Conservation (phyloP, 2,113 vertebrate genomes). For the Eidolon helvum region DNA sequence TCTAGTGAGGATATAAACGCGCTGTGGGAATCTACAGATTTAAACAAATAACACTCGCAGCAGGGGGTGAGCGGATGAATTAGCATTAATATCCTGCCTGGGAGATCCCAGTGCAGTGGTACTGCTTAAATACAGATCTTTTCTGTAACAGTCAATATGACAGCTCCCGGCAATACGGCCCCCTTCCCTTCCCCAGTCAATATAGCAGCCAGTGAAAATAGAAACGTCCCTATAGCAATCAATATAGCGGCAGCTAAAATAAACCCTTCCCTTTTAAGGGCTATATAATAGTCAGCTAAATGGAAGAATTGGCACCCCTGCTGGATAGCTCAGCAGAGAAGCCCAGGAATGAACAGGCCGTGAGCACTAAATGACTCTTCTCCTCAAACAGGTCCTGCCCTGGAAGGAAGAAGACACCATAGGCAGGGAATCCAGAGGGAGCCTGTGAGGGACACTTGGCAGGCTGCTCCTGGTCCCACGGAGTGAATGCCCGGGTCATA, state of each 20-base stretch:
- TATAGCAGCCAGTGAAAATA: constrained; percentile 85
- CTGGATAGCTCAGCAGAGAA: constrained; percentile 75
- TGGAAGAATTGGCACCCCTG: constrained; percentile 85
- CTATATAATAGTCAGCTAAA: constrained; percentile 85
- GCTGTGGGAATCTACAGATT: constrained; percentile 98
- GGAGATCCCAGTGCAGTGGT: constrained; percentile 89
- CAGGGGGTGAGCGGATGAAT: constrained; percentile 98
- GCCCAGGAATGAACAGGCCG: constrained; percentile 60
- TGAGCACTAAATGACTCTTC: background rate
- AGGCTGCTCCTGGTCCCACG: background rate
- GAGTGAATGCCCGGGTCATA: background rate
- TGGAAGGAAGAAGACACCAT: background rate
- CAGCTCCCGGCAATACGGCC: constrained; percentile 84
- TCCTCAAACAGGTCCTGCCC: background rate
- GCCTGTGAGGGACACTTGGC: background rate
- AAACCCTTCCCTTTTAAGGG: constrained; percentile 88
- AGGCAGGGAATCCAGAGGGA: background rate
- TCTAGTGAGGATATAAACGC: constrained; percentile 98
- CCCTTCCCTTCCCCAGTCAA: constrained; percentile 82
- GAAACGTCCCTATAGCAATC: constrained; percentile 84
- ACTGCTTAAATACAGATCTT: constrained; percentile 91
- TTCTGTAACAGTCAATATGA: constrained; percentile 87
- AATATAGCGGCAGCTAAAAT: constrained; percentile 85
- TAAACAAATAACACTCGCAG: constrained; percentile 98
- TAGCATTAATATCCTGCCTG: constrained; percentile 99